These are phyloP conservation scores for Drosophila anomalipes DNA, from an alignment of 2,888 invertebrate genomes.

Conservation along the genomic window DNA sequence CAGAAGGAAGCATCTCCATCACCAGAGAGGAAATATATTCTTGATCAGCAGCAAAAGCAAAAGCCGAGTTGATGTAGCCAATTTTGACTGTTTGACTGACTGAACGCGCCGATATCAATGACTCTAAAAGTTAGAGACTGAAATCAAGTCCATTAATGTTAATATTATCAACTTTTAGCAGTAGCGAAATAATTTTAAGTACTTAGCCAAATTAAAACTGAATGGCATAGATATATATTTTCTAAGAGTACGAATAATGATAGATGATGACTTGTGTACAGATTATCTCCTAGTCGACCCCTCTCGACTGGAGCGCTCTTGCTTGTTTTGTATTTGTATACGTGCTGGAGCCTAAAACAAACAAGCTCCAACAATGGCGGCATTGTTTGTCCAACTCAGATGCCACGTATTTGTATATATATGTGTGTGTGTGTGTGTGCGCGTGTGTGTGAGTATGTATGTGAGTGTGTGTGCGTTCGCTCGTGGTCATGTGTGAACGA, in stretches of 20 bases:
- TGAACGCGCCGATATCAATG: neutral
- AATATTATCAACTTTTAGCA: neutral
- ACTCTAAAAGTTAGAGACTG: neutral
- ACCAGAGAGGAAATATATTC: neutral
- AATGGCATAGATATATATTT: neutral
- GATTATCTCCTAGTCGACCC: neutral
- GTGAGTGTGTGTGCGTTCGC: neutral
- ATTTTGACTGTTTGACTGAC: neutral
- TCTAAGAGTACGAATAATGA: neutral
- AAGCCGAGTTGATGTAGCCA: neutral
- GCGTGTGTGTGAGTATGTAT: neutral
- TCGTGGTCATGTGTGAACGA: conserved; percentile 7
- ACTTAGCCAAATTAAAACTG: neutral
- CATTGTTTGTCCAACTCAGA: conserved; percentile 38
- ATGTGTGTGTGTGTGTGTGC: neutral
- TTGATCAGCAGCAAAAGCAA: neutral
- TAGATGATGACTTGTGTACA: neutral
- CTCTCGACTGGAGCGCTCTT: neutral
- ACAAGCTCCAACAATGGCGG: conserved; percentile 49
- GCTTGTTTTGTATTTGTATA: conserved; percentile 54
- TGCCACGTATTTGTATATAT: neutral
- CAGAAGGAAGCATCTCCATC: neutral
- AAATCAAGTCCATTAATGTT: neutral
- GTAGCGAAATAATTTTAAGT: neutral
- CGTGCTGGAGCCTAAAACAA: conserved; percentile 51